These are phyloP conservation scores for Phrynocephalus forsythii DNA, from an alignment of 2,797 vertebrate genomes.

Conservation along the genomic window DNA sequence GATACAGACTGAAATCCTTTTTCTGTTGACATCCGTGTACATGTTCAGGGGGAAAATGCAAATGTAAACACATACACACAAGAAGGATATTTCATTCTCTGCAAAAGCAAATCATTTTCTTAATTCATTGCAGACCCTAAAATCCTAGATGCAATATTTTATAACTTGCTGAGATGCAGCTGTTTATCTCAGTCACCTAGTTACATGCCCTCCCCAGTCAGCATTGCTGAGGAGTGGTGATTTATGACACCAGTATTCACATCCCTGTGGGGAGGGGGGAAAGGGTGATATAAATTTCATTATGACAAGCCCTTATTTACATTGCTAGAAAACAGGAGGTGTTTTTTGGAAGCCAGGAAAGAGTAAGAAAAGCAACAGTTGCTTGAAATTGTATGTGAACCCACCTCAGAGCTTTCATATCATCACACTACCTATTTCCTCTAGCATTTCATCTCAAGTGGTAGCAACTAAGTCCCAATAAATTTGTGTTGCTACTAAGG, in stretches of 20 bases:
- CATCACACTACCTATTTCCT: conserved; percentile 20
- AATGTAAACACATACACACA: no score
- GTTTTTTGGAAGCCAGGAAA: conserved; percentile 12
- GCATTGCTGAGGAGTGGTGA: conserved; percentile 49
- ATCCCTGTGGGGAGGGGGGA: conserved; percentile 38
- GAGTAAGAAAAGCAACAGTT: not conserved
- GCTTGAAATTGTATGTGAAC: not conserved
- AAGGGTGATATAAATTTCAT: conserved; percentile 13
- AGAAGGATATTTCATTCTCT: conserved; percentile 50
- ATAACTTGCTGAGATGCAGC: conserved; percentile 42
- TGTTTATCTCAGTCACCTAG: conserved; percentile 65
- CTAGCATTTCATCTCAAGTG: conserved; percentile 39
- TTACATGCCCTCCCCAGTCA: conserved; percentile 39
- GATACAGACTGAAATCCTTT: not conserved
- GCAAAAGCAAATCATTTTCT: conserved; percentile 60
- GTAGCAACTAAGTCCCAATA: conserved; percentile 43
- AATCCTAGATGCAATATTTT: conserved; percentile 38
- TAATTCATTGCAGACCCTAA: conserved; percentile 62
- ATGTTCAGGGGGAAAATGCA: not conserved
- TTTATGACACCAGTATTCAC: conserved; percentile 44
- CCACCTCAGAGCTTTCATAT: conserved; percentile 15
- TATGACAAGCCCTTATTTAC: conserved; percentile 43
- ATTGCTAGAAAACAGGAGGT: conserved; percentile 42
- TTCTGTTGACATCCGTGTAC: conserved; percentile 42
- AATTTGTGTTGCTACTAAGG: conserved; percentile 39